Evolutionary conservation across 2,797 vertebrate species (phyloP).

Genomic region (Brachyrhaphis roseni): DNA sequence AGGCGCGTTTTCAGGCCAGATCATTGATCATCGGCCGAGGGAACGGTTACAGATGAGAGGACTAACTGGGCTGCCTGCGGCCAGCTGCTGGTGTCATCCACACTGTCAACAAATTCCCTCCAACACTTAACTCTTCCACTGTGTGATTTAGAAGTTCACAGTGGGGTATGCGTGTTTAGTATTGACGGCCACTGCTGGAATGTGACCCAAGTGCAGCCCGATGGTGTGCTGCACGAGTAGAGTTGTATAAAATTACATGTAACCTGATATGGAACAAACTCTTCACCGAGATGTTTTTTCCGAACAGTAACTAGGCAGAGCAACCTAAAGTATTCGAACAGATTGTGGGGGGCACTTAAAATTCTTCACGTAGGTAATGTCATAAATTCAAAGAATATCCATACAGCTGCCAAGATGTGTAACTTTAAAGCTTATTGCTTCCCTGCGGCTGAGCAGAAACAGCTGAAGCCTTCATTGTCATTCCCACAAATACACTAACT

Average conservation of each 20-base stretch:
- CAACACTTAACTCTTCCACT: constrained; percentile 41
- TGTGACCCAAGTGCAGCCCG: constrained; percentile 44
- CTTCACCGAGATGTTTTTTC: constrained; percentile 11
- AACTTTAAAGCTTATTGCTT: neutral
- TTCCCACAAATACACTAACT: neutral
- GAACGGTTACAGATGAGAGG: constrained; percentile 33
- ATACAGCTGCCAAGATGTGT: neutral
- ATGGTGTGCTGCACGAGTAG: constrained; percentile 7
- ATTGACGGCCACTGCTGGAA: constrained; percentile 46
- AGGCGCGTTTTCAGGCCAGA: constrained; percentile 13
- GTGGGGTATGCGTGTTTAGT: constrained; percentile 35
- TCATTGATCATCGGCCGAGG: constrained; percentile 38
- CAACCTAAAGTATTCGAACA: constrained; percentile 1
- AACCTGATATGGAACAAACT: constrained; percentile 34
- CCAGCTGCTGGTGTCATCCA: constrained; percentile 57
- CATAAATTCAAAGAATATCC: neutral
- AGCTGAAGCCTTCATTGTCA: neutral
- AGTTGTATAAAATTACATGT: constrained; percentile 26
- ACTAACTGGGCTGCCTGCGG: constrained; percentile 17
- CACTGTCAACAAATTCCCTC: constrained; percentile 42
- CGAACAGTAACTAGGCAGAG: neutral
- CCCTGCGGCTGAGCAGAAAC: neutral
- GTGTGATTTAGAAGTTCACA: constrained; percentile 32
- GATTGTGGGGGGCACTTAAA: neutral
- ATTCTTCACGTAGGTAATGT: neutral